These are phyloP conservation scores for Porites lobata DNA, from an alignment of 92 coral and sea anemone genomes.

Conservation along the genomic window DNA sequence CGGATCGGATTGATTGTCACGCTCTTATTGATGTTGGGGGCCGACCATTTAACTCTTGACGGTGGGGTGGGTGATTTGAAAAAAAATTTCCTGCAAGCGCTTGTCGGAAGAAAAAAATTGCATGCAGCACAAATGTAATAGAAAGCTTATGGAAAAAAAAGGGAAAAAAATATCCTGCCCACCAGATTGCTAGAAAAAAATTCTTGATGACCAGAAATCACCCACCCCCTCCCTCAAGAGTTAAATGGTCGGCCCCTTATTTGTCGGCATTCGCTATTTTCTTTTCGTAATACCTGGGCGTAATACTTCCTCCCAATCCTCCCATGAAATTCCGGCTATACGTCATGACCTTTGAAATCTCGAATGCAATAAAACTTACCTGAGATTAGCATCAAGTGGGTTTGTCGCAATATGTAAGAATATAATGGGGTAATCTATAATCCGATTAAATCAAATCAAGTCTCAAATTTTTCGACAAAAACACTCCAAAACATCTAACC, in stretches of 20 bases:
- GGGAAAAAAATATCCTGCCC: too few relatives aligned
- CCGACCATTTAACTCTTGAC: too few relatives aligned
- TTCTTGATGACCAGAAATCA: too few relatives aligned
- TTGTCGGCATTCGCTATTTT: neutral
- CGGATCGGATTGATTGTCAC: neutral
- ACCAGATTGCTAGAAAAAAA: too few relatives aligned
- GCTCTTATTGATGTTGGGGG: too few relatives aligned
- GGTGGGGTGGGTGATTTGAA: too few relatives aligned
- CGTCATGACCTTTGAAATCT: neutral
- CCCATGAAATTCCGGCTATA: slow-evolving; percentile 2
- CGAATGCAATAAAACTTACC: neutral
- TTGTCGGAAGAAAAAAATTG: neutral
- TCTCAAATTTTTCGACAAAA: neutral
- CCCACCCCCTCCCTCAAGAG: too few relatives aligned
- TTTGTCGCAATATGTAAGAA: too few relatives aligned
- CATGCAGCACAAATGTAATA: too few relatives aligned
- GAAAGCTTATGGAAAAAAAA: too few relatives aligned
- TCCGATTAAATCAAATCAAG: neutral
- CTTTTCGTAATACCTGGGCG: neutral
- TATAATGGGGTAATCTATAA: neutral
- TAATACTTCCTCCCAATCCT: neutral
- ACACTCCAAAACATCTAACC: neutral
- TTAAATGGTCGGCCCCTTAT: too few relatives aligned
- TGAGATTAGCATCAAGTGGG: neutral
- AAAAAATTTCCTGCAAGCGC: too few relatives aligned